A percentile compares a stretch with the other conserved stretches of the same genome.
Evolutionary conservation across 2,113 vertebrate genomes (phyloP).

Genomic region (Petrocephalus microphthalmus): DNA sequence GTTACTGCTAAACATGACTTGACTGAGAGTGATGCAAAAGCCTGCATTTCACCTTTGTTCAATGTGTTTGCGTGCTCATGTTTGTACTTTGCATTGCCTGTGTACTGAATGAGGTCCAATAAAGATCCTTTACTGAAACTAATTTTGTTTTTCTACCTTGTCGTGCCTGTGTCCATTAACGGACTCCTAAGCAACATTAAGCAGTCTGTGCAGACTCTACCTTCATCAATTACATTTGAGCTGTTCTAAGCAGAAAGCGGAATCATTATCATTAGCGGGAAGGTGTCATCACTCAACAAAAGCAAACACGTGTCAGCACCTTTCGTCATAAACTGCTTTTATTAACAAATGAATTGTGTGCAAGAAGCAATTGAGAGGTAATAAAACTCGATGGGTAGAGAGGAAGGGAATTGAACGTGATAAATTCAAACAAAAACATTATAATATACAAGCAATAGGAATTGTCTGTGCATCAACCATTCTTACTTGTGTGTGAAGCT

Average conservation of each 20-base stretch:
- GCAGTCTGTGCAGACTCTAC: slow-evolving; percentile 7
- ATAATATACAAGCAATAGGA: not conserved
- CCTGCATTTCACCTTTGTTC: not conserved
- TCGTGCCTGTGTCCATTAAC: not conserved
- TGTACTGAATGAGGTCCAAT: not conserved
- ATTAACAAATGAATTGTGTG: slow-evolving; percentile 24
- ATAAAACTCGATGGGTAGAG: slow-evolving; percentile 10
- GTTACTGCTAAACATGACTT: not conserved
- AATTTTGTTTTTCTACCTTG: not conserved
- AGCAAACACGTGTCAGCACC: slow-evolving; percentile 26
- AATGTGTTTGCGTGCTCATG: not conserved
- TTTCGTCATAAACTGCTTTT: slow-evolving; percentile 23
- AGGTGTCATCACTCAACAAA: slow-evolving; percentile 19
- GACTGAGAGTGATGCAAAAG: not conserved
- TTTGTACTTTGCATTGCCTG: not conserved
- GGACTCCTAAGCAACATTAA: slow-evolving; percentile 16
- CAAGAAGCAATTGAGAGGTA: slow-evolving; percentile 18
- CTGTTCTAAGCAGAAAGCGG: slow-evolving; percentile 27
- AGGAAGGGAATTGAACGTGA: not conserved
- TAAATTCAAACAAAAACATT: not conserved
- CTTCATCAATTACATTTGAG: slow-evolving; percentile 27
- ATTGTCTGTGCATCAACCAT: slow-evolving; percentile 4
- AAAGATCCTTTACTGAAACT: not conserved
- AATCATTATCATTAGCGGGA: slow-evolving; percentile 19
- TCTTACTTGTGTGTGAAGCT: not conserved